A percentile compares a stretch with the other conserved stretches of the same genome.
Evolutionary conservation across 2,888 invertebrate species (phyloP).

Genomic region (Agonopterix arenella): DNA sequence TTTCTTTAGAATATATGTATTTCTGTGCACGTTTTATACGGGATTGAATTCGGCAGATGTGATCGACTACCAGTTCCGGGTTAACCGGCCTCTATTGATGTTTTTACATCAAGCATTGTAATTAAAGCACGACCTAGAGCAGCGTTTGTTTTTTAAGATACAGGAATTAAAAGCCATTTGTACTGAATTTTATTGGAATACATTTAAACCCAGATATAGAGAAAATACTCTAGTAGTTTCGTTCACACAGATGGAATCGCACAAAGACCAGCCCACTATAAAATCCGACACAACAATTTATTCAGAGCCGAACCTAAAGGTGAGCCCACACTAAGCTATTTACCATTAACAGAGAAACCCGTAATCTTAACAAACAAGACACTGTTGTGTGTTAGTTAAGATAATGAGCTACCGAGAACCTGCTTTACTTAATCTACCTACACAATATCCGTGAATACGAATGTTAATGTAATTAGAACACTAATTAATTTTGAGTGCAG

Average conservation of each 20-base stretch:
- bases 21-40: slow-evolving; percentile 6
- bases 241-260: too few relatives aligned
- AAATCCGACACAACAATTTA: too few relatives aligned
- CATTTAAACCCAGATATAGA: too few relatives aligned
- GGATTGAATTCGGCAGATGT: slow-evolving; percentile 16
- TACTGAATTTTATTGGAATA: too few relatives aligned
- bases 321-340: slow-evolving; percentile 4
- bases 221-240: too few relatives aligned
- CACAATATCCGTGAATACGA: not conserved
- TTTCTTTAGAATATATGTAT: slow-evolving; percentile 16
- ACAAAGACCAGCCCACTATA: too few relatives aligned
- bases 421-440: not conserved
- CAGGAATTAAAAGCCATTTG: too few relatives aligned
- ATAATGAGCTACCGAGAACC: not conserved
- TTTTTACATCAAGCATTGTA: slow-evolving; percentile 22
- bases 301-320: not conserved
- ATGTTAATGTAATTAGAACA: slow-evolving; percentile 1
- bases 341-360: slow-evolving; percentile 3
- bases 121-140: slow-evolving; percentile 15
- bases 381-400: not conserved
- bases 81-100: slow-evolving; percentile 41
- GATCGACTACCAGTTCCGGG: slow-evolving; percentile 53
- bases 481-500: not conserved
- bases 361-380: slow-evolving; percentile 1
- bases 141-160: not conserved